Base-by-base conservation (phyloP, 2,797 vertebrate species). In the Pampus argenteus region DNA sequence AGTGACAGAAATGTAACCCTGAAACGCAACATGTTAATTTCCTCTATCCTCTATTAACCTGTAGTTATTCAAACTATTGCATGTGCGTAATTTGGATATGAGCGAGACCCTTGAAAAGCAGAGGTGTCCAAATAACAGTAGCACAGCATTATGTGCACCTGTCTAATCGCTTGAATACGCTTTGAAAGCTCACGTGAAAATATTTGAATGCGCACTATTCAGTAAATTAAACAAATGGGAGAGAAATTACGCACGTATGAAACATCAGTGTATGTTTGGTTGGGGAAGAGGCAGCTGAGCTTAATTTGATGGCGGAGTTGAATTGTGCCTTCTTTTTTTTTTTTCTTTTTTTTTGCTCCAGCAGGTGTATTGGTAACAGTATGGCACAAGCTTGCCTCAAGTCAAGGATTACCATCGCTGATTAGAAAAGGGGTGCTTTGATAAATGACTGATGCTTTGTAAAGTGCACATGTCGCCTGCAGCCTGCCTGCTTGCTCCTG, bases 1-100 rank as follows among this genome's bases (percentile, higher is more conserved):
- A 15, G 17, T 38, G 56, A 18, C 29, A 63, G 17, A 61, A 20
- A 54, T 52, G 22, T 48, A 7, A 31, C 23, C 36, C 2, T 17
- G 17, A 28, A 11, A 17, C 28, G 47, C 45, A 31, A 5, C 6
- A 28, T 52, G 9, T n/a, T 11, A 0, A 49, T 54, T 22, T n/a
- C n/a, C n/a, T n/a, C n/a, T n/a, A n/a, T n/a, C 11, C 1, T 55
- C 26, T 67, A 42, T 20, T 52, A 74, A 73, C 60, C 72, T 85
- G 51, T 44, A 49, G 60, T 74, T 57, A 26, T 3, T 70, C 26
- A 7, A 81, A 79, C 42, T 79, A 29, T 60, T 23, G 28, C n/a
- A 44, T 60, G 83, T 78, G 89, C 87, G 83, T 88, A 89, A 91
- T 89, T 85, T 84, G 74, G 86, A 79, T 58, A 23, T 10, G 67